Conservation (phyloP, 2,113 vertebrate species). For the Thamnaconus septentrionalis region DNA sequence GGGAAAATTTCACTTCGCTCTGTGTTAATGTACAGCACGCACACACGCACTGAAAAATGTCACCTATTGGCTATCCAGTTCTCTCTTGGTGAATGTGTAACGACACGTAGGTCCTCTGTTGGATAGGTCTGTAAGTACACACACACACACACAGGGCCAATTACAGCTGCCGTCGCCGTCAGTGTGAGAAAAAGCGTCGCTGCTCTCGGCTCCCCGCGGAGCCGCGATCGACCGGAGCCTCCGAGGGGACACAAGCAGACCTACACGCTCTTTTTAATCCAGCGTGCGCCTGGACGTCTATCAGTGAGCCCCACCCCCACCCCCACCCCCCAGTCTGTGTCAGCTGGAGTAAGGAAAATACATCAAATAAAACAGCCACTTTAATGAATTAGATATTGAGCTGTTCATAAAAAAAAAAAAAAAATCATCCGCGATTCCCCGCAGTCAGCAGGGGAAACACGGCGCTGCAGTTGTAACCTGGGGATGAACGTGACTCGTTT, state of each 20-base stretch:
- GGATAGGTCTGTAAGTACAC: too few relatives aligned
- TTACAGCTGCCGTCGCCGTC: slow-evolving; percentile 62
- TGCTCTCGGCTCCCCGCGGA: slow-evolving; percentile 38
- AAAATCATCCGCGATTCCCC: slow-evolving; percentile 54
- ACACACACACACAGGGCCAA: slow-evolving; percentile 53
- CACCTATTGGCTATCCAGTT: too few relatives aligned
- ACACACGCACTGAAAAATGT: too few relatives aligned
- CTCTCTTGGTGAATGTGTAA: too few relatives aligned
- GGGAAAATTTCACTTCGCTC: too few relatives aligned
- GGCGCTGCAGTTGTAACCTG: slow-evolving; percentile 60
- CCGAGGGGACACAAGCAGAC: slow-evolving; percentile 32
- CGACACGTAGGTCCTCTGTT: too few relatives aligned
- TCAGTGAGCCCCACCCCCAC: slow-evolving; percentile 51
- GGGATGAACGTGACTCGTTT: slow-evolving; percentile 57
- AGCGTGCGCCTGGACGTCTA: slow-evolving; percentile 46
- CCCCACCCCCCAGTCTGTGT: slow-evolving; percentile 42
- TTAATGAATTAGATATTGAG: slow-evolving; percentile 84
- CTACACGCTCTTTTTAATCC: slow-evolving; percentile 20
- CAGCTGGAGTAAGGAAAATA: slow-evolving; percentile 65
- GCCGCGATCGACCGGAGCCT: slow-evolving; percentile 56
- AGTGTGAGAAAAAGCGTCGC: slow-evolving; percentile 60
- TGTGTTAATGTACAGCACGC: too few relatives aligned
- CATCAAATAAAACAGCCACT: slow-evolving; percentile 79
- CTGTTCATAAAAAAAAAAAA: slow-evolving; percentile 73
- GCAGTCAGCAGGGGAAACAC: slow-evolving; percentile 73